These are phyloP conservation scores for Gortyna flavago DNA, from an alignment of 2,888 invertebrate genomes.

Conservation along the genomic window DNA sequence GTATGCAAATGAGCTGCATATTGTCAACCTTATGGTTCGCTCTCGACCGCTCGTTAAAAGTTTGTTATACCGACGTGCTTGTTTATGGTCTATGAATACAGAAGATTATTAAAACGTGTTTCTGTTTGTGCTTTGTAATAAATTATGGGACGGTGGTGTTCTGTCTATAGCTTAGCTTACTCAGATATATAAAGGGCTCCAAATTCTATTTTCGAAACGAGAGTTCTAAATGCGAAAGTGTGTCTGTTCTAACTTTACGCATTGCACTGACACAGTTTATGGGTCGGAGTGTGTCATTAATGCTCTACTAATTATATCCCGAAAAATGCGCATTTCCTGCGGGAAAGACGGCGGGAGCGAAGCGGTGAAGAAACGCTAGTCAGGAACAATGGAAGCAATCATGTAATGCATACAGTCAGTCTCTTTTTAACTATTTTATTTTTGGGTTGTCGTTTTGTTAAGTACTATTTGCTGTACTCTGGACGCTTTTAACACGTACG, in stretches of 20 bases:
- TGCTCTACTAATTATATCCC: background rate
- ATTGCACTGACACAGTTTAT: background rate
- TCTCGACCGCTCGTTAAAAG: slow-evolving; percentile 65
- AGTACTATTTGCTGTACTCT: too few relatives aligned
- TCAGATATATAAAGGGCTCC: background rate
- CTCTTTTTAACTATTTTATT: too few relatives aligned
- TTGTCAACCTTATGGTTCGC: slow-evolving; percentile 41
- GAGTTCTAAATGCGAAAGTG: background rate
- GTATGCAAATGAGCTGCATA: slow-evolving; percentile 60
- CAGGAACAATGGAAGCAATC: slow-evolving; percentile 12
- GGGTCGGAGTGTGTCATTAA: background rate
- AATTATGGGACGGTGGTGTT: background rate
- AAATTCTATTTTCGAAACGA: background rate
- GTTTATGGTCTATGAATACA: slow-evolving; percentile 33
- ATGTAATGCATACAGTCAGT: slow-evolving; percentile 7
- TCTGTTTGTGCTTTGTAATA: slow-evolving; percentile 26
- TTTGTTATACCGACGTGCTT: slow-evolving; percentile 33
- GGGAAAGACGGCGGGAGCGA: background rate
- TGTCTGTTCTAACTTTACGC: background rate
- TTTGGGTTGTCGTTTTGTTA: too few relatives aligned
- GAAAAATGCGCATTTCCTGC: background rate
- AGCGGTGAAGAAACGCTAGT: background rate
- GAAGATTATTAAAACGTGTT: slow-evolving; percentile 25
- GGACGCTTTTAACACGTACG: too few relatives aligned
- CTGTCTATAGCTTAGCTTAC: background rate